These are phyloP conservation scores for Oophaga sylvatica DNA, from an alignment of 2,797 vertebrate species.

Conservation along the genomic window DNA sequence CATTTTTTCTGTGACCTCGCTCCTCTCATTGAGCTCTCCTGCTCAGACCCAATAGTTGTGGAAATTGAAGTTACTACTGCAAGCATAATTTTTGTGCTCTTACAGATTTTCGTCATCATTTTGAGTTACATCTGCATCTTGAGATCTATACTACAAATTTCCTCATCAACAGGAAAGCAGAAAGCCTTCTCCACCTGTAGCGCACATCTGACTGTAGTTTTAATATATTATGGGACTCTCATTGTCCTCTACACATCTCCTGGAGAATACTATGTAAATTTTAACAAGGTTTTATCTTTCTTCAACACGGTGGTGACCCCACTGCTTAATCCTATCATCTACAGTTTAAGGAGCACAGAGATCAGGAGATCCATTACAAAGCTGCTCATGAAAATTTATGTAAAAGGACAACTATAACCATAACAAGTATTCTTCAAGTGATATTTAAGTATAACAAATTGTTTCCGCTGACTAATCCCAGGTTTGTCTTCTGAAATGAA, in stretches of 20 bases:
- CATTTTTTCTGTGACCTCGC: slow-evolving; percentile 41
- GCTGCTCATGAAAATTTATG: not conserved
- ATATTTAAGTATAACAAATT: too few relatives aligned
- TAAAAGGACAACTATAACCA: too few relatives aligned
- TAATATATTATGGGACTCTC: slow-evolving; percentile 25
- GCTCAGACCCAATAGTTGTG: slow-evolving; percentile 19
- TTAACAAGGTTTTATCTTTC: slow-evolving; percentile 25
- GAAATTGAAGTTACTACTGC: slow-evolving; percentile 7
- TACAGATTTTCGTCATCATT: slow-evolving; percentile 24
- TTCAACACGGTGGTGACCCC: slow-evolving; percentile 32
- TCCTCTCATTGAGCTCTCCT: slow-evolving; percentile 24
- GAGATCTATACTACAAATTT: slow-evolving; percentile 19
- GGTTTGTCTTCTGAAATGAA: too few relatives aligned
- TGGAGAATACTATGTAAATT: not conserved
- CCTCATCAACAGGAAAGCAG: slow-evolving; percentile 55
- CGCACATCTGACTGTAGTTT: slow-evolving; percentile 29
- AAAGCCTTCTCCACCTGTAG: slow-evolving; percentile 66
- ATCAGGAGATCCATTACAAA: not conserved
- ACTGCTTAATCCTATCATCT: slow-evolving; percentile 36
- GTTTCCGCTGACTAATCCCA: too few relatives aligned
- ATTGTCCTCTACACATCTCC: slow-evolving; percentile 24
- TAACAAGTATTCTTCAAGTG: too few relatives aligned
- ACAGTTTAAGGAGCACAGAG: slow-evolving; percentile 32
- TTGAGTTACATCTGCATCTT: slow-evolving; percentile 29
- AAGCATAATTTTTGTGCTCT: not conserved